Base-by-base conservation (phyloP, 1,140 invertebrate species). In the Musca domestica region DNA sequence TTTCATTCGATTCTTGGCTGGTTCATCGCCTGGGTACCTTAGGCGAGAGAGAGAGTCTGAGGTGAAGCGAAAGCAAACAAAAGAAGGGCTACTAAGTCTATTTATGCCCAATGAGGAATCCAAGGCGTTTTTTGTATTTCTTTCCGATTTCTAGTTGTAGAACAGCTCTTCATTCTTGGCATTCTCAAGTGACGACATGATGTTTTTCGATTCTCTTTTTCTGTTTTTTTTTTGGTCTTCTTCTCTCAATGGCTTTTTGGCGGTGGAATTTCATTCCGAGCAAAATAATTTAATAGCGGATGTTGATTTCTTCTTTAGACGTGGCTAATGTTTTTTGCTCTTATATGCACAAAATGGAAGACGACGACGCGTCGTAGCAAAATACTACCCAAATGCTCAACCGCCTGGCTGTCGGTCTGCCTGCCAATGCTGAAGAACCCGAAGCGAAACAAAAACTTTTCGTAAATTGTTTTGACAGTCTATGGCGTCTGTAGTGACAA, bases 251-350 rank as follows among this genome's bases (percentile, higher is more conserved):
- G 34, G 10, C 2, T 41, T 10, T 41, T 41, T 61, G 56, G 12
- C 20, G 56, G 25, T 61, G 56, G 56, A 61, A 61, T 61, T 61
- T 61, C 19, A 34, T 27, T 61, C 34, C 34, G 25, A 34, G 56
- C 34, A 19, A 61, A 58, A 61, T 61, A 61, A 61, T 61, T 61
- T 61, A 61, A 61, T 61, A 34, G 56, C 56, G 56, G 56, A 61
- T 61, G 56, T 61, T 61, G 27, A 61, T 19, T 41, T 41, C 34
- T 54, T 20, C 56, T 61, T 23, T 61, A 3, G 27, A 34, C 30
- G 19, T 10, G 17, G 34, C 19, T 58, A 27, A 3, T 61, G n/a
- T 9, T 34, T 41, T 19, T 34, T 61, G 30, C 19, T 61, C 56
- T 15, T 61, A 61, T 61, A 34, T 34, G 56, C 34, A 61, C 56